These are phyloP conservation scores for Mobula hypostoma DNA, from an alignment of 2,113 vertebrate species.

Conservation along the genomic window DNA sequence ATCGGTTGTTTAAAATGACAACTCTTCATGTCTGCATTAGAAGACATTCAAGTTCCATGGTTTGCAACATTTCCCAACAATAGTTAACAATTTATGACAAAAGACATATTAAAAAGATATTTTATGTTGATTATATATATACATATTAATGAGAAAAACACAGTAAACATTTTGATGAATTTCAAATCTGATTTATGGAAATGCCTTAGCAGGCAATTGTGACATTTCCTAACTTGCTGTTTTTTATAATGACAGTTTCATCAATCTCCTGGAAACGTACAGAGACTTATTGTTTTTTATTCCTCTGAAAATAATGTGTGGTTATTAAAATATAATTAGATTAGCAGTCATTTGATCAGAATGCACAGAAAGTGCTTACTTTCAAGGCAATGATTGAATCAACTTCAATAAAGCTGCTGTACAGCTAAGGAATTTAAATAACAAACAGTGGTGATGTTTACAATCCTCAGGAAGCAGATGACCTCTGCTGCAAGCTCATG, in stretches of 20 bases:
- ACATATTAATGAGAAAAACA: background rate
- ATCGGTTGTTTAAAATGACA: background rate
- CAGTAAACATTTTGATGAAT: background rate
- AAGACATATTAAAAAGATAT: background rate
- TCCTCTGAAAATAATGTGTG: background rate
- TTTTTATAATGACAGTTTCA: background rate
- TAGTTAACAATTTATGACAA: background rate
- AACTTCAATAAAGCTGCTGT: background rate
- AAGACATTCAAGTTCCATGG: background rate
- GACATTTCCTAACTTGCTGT: background rate
- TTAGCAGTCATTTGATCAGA: background rate
- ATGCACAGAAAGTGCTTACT: background rate
- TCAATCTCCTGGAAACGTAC: background rate
- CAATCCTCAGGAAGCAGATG: background rate
- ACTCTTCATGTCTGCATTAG: background rate
- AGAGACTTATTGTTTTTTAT: background rate
- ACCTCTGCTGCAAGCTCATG: background rate
- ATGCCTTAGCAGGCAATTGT: background rate
- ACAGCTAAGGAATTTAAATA: background rate
- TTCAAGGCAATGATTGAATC: background rate
- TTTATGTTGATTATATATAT: background rate
- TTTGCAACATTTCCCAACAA: conserved; percentile 2
- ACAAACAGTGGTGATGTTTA: background rate
- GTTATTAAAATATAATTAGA: background rate
- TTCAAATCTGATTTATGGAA: background rate